phyloP scores from a whole-genome alignment of 2,113 vertebrate species.

The Hemiscyllium ocellatum region DNA sequence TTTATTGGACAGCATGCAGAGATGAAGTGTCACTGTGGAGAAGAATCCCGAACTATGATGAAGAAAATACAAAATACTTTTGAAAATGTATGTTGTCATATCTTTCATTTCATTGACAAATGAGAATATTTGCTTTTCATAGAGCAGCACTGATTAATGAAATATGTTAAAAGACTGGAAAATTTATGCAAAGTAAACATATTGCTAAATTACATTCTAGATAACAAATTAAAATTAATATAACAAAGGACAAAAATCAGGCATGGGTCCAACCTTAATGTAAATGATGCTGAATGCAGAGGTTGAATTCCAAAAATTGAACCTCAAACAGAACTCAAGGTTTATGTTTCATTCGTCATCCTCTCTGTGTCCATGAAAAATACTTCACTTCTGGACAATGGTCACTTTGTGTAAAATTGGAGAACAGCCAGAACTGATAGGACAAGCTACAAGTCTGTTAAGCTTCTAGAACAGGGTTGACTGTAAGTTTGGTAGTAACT shows the following conservation, averaged over 20 bases:
- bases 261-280: neutral
- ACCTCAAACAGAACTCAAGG: neutral
- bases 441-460: neutral
- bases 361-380: neutral
- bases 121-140: neutral
- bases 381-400: neutral
- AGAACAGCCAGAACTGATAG: neutral
- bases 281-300: neutral
- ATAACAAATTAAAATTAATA: neutral
- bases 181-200: neutral
- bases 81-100: constrained; percentile 45
- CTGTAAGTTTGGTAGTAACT: neutral
- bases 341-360: neutral
- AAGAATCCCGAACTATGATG: constrained; percentile 45
- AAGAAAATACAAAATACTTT: constrained; percentile 44
- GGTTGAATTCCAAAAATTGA: neutral
- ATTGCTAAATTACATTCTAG: neutral
- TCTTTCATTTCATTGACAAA: neutral
- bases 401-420: neutral
- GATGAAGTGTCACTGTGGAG: constrained; percentile 49
- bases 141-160: neutral
- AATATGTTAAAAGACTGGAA: neutral
- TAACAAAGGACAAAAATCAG: neutral
- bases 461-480: neutral
- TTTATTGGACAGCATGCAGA: constrained; percentile 46